Evolutionary conservation across 2,888 invertebrate genomes (phyloP).

Genomic region (Cantharis nigra): DNA sequence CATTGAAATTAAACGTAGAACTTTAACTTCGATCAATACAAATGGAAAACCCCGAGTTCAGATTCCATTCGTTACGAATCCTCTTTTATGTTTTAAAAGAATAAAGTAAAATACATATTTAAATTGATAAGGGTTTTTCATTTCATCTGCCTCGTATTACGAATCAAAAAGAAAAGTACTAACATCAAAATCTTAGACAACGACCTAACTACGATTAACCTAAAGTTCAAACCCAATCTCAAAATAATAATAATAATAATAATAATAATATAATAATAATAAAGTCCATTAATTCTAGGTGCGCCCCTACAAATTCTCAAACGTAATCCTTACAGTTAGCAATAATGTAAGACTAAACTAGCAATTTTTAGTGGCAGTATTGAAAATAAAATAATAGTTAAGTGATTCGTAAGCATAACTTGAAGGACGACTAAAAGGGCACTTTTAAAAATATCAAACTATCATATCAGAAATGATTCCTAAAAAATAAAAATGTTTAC

Average conservation of each 20-base stretch:
- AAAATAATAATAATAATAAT: background rate
- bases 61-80: too few relatives aligned
- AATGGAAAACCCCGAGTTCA: too few relatives aligned
- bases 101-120: too few relatives aligned
- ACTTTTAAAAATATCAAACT: background rate
- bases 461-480: background rate
- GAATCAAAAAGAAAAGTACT: background rate
- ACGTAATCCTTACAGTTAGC: slow-evolving; percentile 22
- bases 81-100: too few relatives aligned
- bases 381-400: slow-evolving; percentile 2
- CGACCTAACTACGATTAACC: background rate
- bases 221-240: background rate
- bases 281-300: background rate
- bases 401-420: background rate
- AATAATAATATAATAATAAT: background rate
- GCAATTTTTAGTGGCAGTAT: slow-evolving; percentile 13
- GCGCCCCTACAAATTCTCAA: slow-evolving; percentile 3
- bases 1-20: too few relatives aligned
- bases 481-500: background rate
- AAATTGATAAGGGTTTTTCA: background rate
- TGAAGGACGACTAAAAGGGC: background rate
- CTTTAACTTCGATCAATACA: too few relatives aligned
- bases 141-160: background rate
- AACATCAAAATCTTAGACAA: slow-evolving; percentile 1
- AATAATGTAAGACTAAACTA: slow-evolving; percentile 31